Evolutionary conservation across 2,888 invertebrate species (phyloP).

Genomic region (Acanthosepion lycidas): DNA sequence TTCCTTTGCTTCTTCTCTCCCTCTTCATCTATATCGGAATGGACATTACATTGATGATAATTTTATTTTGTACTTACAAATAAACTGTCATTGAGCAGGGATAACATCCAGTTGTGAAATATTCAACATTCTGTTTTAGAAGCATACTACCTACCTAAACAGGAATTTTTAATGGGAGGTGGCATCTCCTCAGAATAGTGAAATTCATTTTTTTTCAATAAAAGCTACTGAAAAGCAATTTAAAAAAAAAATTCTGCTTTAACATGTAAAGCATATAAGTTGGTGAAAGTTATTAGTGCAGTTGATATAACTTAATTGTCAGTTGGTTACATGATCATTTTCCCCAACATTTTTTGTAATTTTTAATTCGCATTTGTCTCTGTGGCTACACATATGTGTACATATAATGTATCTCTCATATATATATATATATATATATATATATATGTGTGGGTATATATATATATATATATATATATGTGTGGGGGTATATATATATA

Average conservation of each 20-base stretch:
- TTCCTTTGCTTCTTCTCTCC: too few species aligned
- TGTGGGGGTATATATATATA: too few species aligned
- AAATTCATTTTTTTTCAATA: too few species aligned
- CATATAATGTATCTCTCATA: too few species aligned
- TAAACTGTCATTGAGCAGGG: background rate
- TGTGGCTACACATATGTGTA: too few species aligned
- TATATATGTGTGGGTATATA: too few species aligned
- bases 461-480: too few species aligned
- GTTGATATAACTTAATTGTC: background rate
- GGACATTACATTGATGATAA: conserved; percentile 33
- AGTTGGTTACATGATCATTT: background rate
- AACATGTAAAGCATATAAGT: background rate
- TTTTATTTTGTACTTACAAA: background rate
- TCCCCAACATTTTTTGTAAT: background rate
- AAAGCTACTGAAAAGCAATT: too few species aligned
- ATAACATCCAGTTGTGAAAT: background rate
- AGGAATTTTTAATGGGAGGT: background rate
- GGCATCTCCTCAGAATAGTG: too few species aligned
- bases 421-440: too few species aligned
- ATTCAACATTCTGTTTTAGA: background rate
- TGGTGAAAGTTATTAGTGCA: background rate
- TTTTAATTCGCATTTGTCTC: too few species aligned
- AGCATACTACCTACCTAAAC: background rate
- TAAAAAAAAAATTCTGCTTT: too few species aligned
- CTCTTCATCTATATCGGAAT: background rate